A percentile compares a stretch with the other conserved stretches of the same genome.
phyloP scores from a whole-genome alignment of 1,140 invertebrate species.

The Neocloeon triangulifer region DNA sequence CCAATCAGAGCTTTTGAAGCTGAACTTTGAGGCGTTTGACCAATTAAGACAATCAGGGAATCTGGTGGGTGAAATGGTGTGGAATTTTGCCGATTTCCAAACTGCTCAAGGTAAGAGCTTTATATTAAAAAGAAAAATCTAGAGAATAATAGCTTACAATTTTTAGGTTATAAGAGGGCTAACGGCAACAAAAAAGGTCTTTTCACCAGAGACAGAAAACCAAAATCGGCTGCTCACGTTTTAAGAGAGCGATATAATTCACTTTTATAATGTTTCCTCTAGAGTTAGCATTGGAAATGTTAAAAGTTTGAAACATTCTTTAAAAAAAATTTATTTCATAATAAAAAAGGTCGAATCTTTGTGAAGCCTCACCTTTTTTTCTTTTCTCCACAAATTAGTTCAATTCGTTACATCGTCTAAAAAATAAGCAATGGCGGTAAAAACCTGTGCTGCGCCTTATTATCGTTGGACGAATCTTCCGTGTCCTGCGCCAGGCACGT shows the following conservation, averaged over 20 bases:
- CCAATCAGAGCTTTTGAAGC: slow-evolving; percentile 27
- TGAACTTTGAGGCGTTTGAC: slow-evolving; percentile 34
- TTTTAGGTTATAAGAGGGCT: slow-evolving; percentile 23
- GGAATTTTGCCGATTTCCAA: slow-evolving; percentile 46
- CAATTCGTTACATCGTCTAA: too few species aligned
- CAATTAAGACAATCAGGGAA: slow-evolving; percentile 17
- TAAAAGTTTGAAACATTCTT: neutral
- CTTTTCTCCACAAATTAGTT: too few species aligned
- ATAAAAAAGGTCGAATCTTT: too few species aligned
- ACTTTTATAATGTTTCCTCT: slow-evolving; percentile 2
- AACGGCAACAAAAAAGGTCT: slow-evolving; percentile 36
- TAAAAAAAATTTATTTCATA: too few species aligned
- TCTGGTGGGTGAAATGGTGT: slow-evolving; percentile 40
- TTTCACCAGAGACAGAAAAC: slow-evolving; percentile 32
- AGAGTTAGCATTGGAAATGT: neutral
- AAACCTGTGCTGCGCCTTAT: neutral
- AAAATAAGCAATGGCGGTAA: neutral
- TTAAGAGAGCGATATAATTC: slow-evolving; percentile 14
- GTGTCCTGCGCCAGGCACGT: neutral
- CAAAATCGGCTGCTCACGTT: slow-evolving; percentile 28
- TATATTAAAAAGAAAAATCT: neutral
- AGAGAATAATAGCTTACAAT: neutral
- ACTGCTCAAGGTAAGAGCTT: slow-evolving; percentile 24
- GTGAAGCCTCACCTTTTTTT: too few species aligned
- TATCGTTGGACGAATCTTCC: neutral